These are phyloP conservation scores for Pentalonia nigronervosa DNA, from an alignment of 1,140 invertebrate species.

Conservation along the genomic window DNA sequence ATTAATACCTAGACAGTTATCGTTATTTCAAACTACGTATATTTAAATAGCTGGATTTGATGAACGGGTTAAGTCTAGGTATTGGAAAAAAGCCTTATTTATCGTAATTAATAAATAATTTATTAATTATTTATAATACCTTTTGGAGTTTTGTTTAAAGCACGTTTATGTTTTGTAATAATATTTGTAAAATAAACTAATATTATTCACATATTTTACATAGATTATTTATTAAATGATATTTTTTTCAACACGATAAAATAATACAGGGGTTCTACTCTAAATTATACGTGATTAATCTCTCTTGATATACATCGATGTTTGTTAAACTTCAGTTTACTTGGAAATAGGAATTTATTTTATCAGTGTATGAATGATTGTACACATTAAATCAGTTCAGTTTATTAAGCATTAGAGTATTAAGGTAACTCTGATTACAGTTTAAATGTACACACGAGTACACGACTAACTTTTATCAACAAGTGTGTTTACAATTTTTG, in stretches of 20 bases:
- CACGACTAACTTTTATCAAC: too few species aligned
- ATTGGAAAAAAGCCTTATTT: neutral
- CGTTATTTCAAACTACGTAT: too few species aligned
- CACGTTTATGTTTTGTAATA: neutral
- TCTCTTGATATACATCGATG: neutral
- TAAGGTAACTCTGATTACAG: too few species aligned
- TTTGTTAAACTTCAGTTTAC: neutral
- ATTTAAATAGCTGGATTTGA: neutral
- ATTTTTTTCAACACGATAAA: too few species aligned
- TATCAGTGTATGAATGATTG: neutral
- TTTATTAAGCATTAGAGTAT: too few species aligned
- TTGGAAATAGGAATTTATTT: neutral
- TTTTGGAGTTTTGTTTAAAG: neutral
- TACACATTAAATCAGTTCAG: too few species aligned
- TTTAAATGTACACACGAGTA: too few species aligned
- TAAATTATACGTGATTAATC: too few species aligned
- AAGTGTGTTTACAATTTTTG: too few species aligned
- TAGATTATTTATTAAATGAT: neutral
- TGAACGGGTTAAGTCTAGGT: neutral
- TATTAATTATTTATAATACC: neutral
- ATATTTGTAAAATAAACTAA: neutral
- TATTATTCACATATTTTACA: neutral
- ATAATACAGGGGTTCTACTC: too few species aligned
- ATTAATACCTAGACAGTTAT: too few species aligned
- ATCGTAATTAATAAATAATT: too few species aligned